Conservation (phyloP, 2,888 invertebrate species). For the Oxystoma pomonae region DNA sequence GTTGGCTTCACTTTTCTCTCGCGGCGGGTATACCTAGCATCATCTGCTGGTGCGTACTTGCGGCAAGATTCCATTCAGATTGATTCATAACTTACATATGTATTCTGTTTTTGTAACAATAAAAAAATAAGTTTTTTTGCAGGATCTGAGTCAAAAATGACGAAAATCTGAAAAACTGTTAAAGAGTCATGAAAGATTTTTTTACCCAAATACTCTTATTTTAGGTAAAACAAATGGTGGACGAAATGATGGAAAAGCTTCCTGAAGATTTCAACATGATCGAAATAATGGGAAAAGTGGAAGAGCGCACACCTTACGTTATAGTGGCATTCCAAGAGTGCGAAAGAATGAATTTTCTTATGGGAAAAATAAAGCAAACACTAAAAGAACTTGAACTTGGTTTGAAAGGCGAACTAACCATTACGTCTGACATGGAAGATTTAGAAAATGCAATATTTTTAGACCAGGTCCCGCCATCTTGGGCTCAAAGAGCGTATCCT, state of each 20-base stretch:
- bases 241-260: constrained; percentile 91
- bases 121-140: neutral
- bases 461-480: constrained; percentile 87
- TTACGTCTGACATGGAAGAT: constrained; percentile 95
- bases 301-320: constrained; percentile 93
- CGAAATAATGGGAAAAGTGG: constrained; percentile 93
- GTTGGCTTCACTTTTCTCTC: too few species aligned
- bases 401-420: constrained; percentile 92
- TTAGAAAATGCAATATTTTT: constrained; percentile 87
- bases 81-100: too few species aligned
- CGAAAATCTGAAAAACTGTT: neutral
- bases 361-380: constrained; percentile 85
- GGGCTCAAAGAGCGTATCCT: constrained; percentile 88
- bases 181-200: too few species aligned
- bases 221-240: constrained; percentile 88
- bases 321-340: constrained; percentile 95
- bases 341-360: constrained; percentile 91
- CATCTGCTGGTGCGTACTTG: too few species aligned
- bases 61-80: too few species aligned
- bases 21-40: too few species aligned
- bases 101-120: too few species aligned
- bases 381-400: constrained; percentile 90
- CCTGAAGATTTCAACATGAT: constrained; percentile 95
- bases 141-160: neutral
- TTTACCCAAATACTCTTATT: constrained; percentile 12